Evolutionary conservation across 2,888 invertebrate species (phyloP).

Genomic region (Nephrotoma guestfalica): DNA sequence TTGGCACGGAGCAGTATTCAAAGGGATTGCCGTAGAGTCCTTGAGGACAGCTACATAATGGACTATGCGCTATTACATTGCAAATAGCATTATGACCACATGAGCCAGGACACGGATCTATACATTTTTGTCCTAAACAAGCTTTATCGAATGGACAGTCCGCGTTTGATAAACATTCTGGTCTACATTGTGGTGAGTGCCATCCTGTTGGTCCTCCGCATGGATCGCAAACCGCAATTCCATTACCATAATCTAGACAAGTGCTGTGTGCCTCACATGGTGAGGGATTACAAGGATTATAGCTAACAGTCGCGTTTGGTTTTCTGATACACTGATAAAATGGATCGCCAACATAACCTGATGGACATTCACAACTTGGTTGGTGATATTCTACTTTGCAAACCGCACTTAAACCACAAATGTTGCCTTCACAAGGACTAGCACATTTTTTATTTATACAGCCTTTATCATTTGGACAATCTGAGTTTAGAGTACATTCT

Average conservation of each 20-base stretch:
- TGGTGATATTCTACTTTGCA: conserved; percentile 70
- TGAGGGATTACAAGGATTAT: conserved; percentile 60
- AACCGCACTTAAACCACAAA: conserved; percentile 68
- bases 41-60: conserved; percentile 53
- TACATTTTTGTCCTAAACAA: conserved; percentile 57
- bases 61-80: conserved; percentile 53
- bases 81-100: conserved; percentile 63
- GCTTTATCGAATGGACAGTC: conserved; percentile 68
- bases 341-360: conserved; percentile 67
- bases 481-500: conserved; percentile 70
- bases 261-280: conserved; percentile 55
- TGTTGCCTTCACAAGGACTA: conserved; percentile 55
- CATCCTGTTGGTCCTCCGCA: conserved; percentile 52
- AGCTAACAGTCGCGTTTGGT: conserved; percentile 42
- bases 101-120: conserved; percentile 65
- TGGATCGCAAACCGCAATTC: conserved; percentile 66
- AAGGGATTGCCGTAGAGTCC: conserved; percentile 63
- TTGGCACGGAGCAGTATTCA: conserved; percentile 51
- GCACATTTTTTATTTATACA: conserved; percentile 61
- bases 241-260: conserved; percentile 56
- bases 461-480: conserved; percentile 57
- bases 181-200: conserved; percentile 59
- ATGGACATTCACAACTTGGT: conserved; percentile 64
- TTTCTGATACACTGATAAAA: conserved; percentile 53
- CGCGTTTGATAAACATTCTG: conserved; percentile 66